These are phyloP conservation scores for Drosophila ohnishii DNA, from an alignment of 1,140 invertebrate genomes.

Conservation along the genomic window DNA sequence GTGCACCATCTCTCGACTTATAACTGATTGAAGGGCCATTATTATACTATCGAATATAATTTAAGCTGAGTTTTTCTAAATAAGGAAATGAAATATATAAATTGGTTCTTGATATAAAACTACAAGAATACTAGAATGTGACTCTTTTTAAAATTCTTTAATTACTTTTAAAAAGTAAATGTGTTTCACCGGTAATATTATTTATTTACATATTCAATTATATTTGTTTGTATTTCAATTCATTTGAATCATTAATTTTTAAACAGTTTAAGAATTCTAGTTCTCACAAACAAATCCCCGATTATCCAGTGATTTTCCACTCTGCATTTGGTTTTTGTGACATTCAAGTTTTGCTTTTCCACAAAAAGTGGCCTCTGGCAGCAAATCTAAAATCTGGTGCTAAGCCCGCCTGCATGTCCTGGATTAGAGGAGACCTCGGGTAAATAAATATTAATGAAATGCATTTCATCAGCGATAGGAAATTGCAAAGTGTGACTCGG, in stretches of 20 bases:
- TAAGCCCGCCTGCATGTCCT: constrained; percentile 3
- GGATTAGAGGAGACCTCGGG: neutral
- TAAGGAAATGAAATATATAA: neutral
- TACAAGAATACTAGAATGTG: neutral
- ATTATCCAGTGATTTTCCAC: constrained; percentile 18
- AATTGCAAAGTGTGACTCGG: constrained; percentile 35
- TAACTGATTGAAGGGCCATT: constrained; percentile 10
- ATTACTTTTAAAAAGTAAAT: neutral
- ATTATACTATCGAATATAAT: neutral
- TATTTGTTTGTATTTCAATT: neutral
- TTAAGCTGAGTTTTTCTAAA: neutral
- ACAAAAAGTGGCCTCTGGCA: constrained; percentile 3
- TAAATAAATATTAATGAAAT: constrained; percentile 67
- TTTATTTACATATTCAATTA: neutral
- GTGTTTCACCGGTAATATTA: neutral
- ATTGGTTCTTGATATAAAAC: neutral
- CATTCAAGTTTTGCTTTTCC: constrained; percentile 6
- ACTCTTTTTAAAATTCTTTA: neutral
- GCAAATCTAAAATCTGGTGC: constrained; percentile 1
- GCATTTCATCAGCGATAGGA: constrained; percentile 54
- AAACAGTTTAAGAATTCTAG: neutral
- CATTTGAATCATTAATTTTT: neutral
- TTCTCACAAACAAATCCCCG: neutral
- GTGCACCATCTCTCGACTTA: constrained; percentile 49
- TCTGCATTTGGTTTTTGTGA: constrained; percentile 2